Base-by-base conservation (phyloP, 2,888 invertebrate species). In the Drosophila melanosoma region DNA sequence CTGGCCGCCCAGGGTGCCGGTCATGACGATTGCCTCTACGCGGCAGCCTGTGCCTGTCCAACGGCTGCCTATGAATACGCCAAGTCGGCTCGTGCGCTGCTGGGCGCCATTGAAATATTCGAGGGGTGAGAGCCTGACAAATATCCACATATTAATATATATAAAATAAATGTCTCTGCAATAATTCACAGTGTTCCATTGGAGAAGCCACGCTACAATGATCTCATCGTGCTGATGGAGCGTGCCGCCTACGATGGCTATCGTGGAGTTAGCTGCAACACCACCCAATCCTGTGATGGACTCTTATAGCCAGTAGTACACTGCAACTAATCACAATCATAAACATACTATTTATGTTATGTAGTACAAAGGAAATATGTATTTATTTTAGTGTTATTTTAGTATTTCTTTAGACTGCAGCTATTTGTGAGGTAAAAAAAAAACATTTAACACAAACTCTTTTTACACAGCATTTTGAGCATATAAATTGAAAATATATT, bases 21-120 rank as follows among this genome's bases (percentile, higher is more conserved):
- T 42, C 94, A 95, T 83, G 96, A 95, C 91, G 94, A 95, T 49
- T 97, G 97, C 89, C 93, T 97, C 36, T 96, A 96, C 91, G 94
- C 95, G 58, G 95, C 97, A 3, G 96, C 97, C 11, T 98, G 97
- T 87, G 95, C 95, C 88, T 95, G 95, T 77, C 97, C 97, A 0
- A 93, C 94, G 52, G 76, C 91, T 69, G 96, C 97, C 11, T 95
- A 94, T 64, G 94, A 96, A 76, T 97, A 97, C 92, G 94, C 96
- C 2, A 95, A 95, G 2, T 97, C 97, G 0, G 96, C 96, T n/a
- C 96, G 96, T 79, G 95, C 97, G 75, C 92, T 97, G 15, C 88
- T 97, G 65, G 96, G 96, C 89, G 95, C 96, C 54, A 94, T 95
- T 23, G 96, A 95, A 87, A 93, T 96, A 71, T 94, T 96, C 78